phyloP scores from a whole-genome alignment of 2,888 invertebrate genomes.

The Himalopsyche kuldschensis region DNA sequence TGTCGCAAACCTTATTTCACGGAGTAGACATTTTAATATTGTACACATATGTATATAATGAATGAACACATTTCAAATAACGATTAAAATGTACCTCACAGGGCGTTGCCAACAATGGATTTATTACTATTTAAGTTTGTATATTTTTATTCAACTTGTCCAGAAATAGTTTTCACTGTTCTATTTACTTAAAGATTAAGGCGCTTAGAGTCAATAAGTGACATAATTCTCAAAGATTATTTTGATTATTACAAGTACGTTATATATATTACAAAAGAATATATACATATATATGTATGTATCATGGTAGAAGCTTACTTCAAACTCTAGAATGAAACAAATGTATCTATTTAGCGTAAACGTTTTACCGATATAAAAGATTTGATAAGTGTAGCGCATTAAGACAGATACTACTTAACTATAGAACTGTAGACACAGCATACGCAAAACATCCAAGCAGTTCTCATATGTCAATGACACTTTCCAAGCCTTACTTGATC shows the following conservation, averaged over 20 bases:
- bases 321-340: constrained; percentile 2
- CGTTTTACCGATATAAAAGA: neutral
- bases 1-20: neutral
- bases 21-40: neutral
- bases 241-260: neutral
- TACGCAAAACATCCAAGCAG: neutral
- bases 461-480: neutral
- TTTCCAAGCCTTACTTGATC: neutral
- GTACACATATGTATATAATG: constrained; percentile 18
- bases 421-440: neutral
- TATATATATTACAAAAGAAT: neutral
- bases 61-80: constrained; percentile 23
- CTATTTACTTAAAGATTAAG: constrained; percentile 5
- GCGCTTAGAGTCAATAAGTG: constrained; percentile 11
- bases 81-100: constrained; percentile 14
- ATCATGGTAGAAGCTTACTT: neutral
- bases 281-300: neutral
- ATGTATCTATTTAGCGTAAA: neutral
- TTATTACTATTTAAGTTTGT: neutral
- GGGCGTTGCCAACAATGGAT: neutral
- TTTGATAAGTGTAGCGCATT: neutral
- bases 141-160: neutral
- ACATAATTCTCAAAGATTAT: constrained; percentile 7
- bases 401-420: neutral
- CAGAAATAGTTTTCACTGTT: neutral